These are phyloP conservation scores for Aleiodes alternator DNA, from an alignment of 2,888 invertebrate genomes.

Conservation along the genomic window DNA sequence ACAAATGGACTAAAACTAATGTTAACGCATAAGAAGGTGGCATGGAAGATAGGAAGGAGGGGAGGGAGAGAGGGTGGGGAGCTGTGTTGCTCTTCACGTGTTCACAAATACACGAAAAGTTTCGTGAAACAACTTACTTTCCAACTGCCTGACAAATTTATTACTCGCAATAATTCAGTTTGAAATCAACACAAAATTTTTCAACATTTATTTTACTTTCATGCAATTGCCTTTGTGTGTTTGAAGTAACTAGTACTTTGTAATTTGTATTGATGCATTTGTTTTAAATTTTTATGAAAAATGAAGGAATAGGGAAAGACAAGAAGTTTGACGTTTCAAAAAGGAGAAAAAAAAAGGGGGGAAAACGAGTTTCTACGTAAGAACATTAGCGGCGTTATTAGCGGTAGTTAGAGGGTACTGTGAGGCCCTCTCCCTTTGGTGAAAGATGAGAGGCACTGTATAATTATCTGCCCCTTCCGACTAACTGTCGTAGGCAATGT, in stretches of 20 bases:
- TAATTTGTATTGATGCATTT: too few relatives aligned
- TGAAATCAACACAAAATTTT: slow-evolving; percentile 3
- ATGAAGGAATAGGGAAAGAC: not conserved
- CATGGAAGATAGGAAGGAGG: too few relatives aligned
- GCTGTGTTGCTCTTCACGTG: slow-evolving; percentile 12
- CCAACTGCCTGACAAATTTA: slow-evolving; percentile 24
- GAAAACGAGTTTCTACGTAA: slow-evolving; percentile 64
- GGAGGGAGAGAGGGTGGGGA: not conserved
- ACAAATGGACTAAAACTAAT: slow-evolving; percentile 37
- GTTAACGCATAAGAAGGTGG: not conserved
- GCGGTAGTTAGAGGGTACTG: slow-evolving; percentile 66
- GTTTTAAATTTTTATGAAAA: not conserved
- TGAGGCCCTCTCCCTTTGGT: slow-evolving; percentile 55
- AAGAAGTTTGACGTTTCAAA: not conserved
- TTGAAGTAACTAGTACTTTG: not conserved
- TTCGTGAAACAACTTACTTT: slow-evolving; percentile 21
- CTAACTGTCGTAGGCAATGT: slow-evolving; percentile 14
- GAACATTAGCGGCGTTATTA: slow-evolving; percentile 71
- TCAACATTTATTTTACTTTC: not conserved
- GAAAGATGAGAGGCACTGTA: slow-evolving; percentile 67
- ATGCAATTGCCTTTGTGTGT: slow-evolving; percentile 17
- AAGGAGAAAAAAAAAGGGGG: not conserved
- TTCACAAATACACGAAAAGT: slow-evolving; percentile 14
- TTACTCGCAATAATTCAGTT: slow-evolving; percentile 15
- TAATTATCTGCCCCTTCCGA: slow-evolving; percentile 61